Evolutionary conservation across 2,888 invertebrate genomes (phyloP), one percentile per base, ranked within the genome.

Genomic region (Caenorhabditis zanzibari): DNA sequence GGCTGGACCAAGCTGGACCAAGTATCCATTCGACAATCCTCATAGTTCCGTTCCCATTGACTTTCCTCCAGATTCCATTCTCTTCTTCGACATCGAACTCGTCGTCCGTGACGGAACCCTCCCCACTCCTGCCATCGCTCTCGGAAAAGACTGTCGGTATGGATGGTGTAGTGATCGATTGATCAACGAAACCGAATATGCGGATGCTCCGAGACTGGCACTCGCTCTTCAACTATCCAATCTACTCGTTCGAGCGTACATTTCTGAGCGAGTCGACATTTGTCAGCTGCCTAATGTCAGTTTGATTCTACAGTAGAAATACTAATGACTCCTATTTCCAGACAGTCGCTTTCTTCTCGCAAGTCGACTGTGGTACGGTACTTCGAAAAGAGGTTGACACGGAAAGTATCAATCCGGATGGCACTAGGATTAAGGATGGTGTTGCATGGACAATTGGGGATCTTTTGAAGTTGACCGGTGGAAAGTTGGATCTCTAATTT

Each of bases 261-360:
- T 98, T 93, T 95, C 96, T 0, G 94, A 95, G 89, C 95, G 95
- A 90, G 94, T 99, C n/a, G 96, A 96, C 0, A 95, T 99, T 90
- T 94, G 95, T 61, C 97, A 99, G 93, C 93, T 99, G 16, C 99
- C 98, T 0, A 93, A 93, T 93, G 94, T 94, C 88, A 59, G 76
- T 72, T 47, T n/a, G 10, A 10, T n/a, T n/a, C n/a, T n/a, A n/a
- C n/a, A 12, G 38, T 6, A 38, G 6, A 10, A 44, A 38, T 58
- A n/a, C 16, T 41, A 41, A 58, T 5, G 10, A 12, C 41, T 22
- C 32, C 26, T 80, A 26, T 71, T 90, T 91, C 59, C 95, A 95
- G 93, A 96, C 97, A 0, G 96, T 99, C 2, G 98, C 98, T 0
- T 99, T 98, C 94, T 99, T 99, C 93, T 96, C 96, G 14, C 95